These are phyloP conservation scores for Podotricha telesiphe DNA, from an alignment of 2,888 invertebrate genomes.

Conservation along the genomic window DNA sequence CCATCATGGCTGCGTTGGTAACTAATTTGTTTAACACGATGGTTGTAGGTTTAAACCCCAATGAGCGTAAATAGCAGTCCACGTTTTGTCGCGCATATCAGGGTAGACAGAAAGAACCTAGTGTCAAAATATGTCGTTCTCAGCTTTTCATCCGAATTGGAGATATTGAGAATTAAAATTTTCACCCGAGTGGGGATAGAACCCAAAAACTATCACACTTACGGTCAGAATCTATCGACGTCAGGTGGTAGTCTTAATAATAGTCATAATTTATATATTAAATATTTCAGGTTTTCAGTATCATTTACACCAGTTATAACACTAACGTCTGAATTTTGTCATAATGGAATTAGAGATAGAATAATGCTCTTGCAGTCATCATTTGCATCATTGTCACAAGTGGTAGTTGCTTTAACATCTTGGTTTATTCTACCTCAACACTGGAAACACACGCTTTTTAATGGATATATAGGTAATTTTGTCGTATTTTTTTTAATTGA, in stretches of 20 bases:
- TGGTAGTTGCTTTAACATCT: constrained; percentile 49
- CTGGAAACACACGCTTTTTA: constrained; percentile 49
- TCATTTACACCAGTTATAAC: constrained; percentile 51
- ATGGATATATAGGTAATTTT: constrained; percentile 49
- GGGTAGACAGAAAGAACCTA: no score
- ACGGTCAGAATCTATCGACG: no score
- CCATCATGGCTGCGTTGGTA: no score
- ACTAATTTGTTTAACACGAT: no score
- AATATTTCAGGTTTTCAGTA: constrained; percentile 48
- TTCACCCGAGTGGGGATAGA: no score
- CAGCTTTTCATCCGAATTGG: no score
- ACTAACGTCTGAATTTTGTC: constrained; percentile 53
- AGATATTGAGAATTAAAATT: no score
- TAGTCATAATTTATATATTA: not conserved
- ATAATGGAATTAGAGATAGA: constrained; percentile 52
- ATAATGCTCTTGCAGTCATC: constrained; percentile 52
- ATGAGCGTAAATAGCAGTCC: no score
- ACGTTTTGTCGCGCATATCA: no score
- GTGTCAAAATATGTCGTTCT: no score
- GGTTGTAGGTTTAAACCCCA: no score
- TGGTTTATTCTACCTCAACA: constrained; percentile 52
- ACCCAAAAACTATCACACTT: not conserved
- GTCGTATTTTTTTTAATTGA: not conserved
- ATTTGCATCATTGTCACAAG: constrained; percentile 47
- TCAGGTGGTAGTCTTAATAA: no score